These are phyloP conservation scores for Ceramica pisi DNA, from an alignment of 2,888 invertebrate species.

Conservation along the genomic window DNA sequence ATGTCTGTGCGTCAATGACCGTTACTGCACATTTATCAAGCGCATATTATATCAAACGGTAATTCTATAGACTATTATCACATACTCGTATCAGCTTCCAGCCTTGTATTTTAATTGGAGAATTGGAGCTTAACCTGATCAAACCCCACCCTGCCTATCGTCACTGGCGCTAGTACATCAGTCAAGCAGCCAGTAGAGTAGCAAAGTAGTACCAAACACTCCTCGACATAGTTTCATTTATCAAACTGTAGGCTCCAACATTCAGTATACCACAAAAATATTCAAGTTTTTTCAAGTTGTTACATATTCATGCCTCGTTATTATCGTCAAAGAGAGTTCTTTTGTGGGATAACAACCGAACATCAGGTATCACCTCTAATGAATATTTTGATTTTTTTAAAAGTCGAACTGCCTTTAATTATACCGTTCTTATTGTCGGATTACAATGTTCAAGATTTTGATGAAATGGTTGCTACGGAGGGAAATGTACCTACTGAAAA, in stretches of 20 bases:
- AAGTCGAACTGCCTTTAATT: conserved; percentile 41
- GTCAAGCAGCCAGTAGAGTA: conserved; percentile 29
- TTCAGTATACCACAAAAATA: conserved; percentile 48
- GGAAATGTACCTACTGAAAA: conserved; percentile 16
- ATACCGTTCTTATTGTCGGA: conserved; percentile 27
- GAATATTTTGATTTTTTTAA: conserved; percentile 37
- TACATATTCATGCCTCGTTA: conserved; percentile 49
- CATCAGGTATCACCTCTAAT: conserved; percentile 18
- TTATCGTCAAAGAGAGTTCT: conserved; percentile 38
- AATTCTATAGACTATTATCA: too few relatives aligned
- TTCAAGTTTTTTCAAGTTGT: conserved; percentile 29
- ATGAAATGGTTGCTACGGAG: background rate
- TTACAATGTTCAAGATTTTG: conserved; percentile 26
- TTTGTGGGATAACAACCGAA: conserved; percentile 24
- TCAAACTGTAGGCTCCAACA: conserved; percentile 56
- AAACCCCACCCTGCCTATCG: too few relatives aligned
- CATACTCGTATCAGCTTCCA: too few relatives aligned
- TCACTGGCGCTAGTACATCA: background rate
- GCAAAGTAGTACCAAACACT: conserved; percentile 29
- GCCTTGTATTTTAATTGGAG: too few relatives aligned
- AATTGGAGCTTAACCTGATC: background rate
- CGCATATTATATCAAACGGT: too few relatives aligned
- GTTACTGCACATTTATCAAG: too few relatives aligned
- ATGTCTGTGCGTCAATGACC: too few relatives aligned
- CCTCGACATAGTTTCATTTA: conserved; percentile 41